These are phyloP conservation scores for Mungos mungo DNA, from an alignment of 2,113 vertebrate species.

Conservation along the genomic window DNA sequence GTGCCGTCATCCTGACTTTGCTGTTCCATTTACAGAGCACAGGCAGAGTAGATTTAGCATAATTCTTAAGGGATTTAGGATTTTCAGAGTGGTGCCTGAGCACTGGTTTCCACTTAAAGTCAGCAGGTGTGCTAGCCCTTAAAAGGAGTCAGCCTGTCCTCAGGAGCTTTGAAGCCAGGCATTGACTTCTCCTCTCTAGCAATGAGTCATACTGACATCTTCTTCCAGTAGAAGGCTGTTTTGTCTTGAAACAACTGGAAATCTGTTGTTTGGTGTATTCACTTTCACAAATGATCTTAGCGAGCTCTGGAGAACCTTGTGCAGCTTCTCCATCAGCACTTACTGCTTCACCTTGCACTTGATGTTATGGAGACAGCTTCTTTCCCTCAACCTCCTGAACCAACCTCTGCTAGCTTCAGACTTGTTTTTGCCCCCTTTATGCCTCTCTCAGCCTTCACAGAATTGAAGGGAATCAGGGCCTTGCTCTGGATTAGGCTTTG, in stretches of 20 bases:
- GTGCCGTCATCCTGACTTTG: too few species aligned
- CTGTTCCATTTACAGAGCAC: too few species aligned
- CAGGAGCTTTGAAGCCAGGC: not conserved
- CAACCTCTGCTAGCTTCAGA: not conserved
- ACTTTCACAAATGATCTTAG: too few species aligned
- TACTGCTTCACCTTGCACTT: too few species aligned
- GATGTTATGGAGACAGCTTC: too few species aligned
- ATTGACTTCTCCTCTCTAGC: not conserved
- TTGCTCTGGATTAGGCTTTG: not conserved
- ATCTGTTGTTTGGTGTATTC: too few species aligned
- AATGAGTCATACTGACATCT: not conserved
- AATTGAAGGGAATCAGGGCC: not conserved
- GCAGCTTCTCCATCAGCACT: too few species aligned
- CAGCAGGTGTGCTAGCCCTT: not conserved
- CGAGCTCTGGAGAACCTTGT: too few species aligned
- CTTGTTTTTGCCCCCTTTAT: too few species aligned
- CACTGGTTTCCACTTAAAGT: not conserved
- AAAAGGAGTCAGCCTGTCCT: not conserved
- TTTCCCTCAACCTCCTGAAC: not conserved
- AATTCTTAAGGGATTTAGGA: not conserved
- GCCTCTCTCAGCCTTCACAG: not conserved
- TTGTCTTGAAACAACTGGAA: not conserved
- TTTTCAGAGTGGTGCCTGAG: not conserved
- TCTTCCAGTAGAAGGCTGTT: not conserved
- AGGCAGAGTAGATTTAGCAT: not conserved